phyloP scores from a whole-genome alignment of 2,888 invertebrate species.

The Hoplodrina blanda region DNA sequence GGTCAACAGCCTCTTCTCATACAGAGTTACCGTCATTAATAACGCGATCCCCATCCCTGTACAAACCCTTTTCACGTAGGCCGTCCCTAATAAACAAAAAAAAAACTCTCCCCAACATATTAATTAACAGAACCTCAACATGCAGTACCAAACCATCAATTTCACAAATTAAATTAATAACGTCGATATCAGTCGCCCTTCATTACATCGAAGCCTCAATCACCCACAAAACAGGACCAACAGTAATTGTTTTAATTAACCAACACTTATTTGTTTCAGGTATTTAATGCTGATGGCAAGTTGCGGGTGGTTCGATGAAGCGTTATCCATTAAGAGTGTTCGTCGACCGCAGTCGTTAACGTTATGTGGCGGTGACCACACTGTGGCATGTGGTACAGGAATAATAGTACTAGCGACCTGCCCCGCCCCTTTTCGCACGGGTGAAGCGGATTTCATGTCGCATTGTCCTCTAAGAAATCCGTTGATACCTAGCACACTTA shows the following conservation, averaged over 20 bases:
- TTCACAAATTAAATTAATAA: background rate
- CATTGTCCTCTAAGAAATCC: no score
- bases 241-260: constrained; percentile 55
- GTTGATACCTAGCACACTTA: no score
- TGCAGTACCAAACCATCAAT: background rate
- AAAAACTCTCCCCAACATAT: background rate
- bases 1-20: no score
- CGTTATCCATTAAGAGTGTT: constrained; percentile 59
- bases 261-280: constrained; percentile 53
- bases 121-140: background rate
- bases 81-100: background rate
- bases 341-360: constrained; percentile 49
- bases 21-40: no score
- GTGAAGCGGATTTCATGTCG: no score
- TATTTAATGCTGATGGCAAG: constrained; percentile 46
- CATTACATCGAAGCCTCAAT: constrained; percentile 15
- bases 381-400: background rate
- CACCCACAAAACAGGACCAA: constrained; percentile 17
- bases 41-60: no score
- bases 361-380: constrained; percentile 46
- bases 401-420: no score
- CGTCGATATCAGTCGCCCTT: constrained; percentile 8
- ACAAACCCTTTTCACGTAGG: background rate
- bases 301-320: constrained; percentile 57
- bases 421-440: no score